Conservation (phyloP, 2,797 vertebrate genomes). For the Mus minutoides region DNA sequence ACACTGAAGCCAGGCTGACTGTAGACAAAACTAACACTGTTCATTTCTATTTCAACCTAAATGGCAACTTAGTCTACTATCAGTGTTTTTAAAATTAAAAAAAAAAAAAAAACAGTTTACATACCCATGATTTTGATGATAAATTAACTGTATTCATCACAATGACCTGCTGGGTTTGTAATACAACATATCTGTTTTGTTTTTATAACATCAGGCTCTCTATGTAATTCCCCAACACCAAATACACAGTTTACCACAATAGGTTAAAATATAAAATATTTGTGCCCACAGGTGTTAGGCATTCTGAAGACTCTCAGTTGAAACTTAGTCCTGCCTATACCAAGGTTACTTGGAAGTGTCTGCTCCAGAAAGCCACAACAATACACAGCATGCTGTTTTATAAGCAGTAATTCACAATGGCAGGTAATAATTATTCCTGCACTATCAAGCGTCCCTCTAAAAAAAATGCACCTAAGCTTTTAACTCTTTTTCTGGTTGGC, state of each 20-base stretch:
- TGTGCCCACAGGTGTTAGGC: constrained; percentile 43
- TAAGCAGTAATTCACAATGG: constrained; percentile 72
- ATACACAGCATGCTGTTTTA: background rate
- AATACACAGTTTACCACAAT: constrained; percentile 32
- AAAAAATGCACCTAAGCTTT: constrained; percentile 76
- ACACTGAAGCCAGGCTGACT: background rate
- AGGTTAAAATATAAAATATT: constrained; percentile 37
- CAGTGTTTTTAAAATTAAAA: background rate
- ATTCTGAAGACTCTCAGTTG: constrained; percentile 38
- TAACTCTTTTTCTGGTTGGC: constrained; percentile 81
- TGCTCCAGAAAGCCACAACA: background rate
- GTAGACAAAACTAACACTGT: background rate
- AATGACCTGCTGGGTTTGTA: background rate
- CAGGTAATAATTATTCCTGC: constrained; percentile 73
- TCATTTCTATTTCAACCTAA: background rate
- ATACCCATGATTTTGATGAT: constrained; percentile 24
- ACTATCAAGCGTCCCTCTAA: constrained; percentile 65
- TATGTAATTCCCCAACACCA: background rate
- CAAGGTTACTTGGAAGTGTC: constrained; percentile 44
- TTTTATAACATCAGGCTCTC: background rate
- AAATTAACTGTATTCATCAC: constrained; percentile 2
- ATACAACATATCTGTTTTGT: constrained; percentile 28
- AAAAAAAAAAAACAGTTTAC: background rate
- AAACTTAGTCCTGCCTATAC: background rate
- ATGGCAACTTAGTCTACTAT: background rate